Conservation (phyloP, 2,113 vertebrate species). For the Microcebus jonahi region DNA sequence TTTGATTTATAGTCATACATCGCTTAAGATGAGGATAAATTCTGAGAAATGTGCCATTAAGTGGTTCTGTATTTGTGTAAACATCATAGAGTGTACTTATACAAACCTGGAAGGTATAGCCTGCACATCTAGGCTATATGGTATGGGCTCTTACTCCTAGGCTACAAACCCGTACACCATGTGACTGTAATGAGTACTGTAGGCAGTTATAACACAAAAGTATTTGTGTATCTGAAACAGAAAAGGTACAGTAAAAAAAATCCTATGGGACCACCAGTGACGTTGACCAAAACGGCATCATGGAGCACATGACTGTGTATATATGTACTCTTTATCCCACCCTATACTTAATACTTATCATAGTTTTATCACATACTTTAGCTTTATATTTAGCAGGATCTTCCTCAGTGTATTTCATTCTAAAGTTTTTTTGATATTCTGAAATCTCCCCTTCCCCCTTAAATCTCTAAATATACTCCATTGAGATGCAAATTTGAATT, state of each 20-base stretch:
- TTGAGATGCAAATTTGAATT: background rate
- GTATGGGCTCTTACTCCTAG: too few relatives aligned
- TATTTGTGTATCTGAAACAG: background rate
- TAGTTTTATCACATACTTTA: background rate
- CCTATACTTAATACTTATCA: background rate
- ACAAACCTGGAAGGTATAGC: background rate
- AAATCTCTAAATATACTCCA: background rate
- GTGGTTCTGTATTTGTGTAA: background rate
- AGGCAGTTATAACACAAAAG: background rate
- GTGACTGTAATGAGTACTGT: background rate
- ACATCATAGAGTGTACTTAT: background rate
- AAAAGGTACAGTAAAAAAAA: background rate
- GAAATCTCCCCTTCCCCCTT: background rate
- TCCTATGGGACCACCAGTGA: too few relatives aligned
- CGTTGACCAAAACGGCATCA: background rate
- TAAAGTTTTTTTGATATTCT: background rate
- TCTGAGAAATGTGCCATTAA: background rate
- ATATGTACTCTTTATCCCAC: background rate
- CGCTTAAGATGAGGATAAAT: background rate
- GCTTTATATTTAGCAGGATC: background rate
- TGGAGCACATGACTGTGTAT: background rate
- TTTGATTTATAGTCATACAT: background rate
- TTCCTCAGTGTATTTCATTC: background rate
- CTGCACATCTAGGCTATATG: too few relatives aligned
- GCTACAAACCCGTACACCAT: background rate